phyloP scores from a whole-genome alignment of 2,888 invertebrate species.

The Thera obeliscata region DNA sequence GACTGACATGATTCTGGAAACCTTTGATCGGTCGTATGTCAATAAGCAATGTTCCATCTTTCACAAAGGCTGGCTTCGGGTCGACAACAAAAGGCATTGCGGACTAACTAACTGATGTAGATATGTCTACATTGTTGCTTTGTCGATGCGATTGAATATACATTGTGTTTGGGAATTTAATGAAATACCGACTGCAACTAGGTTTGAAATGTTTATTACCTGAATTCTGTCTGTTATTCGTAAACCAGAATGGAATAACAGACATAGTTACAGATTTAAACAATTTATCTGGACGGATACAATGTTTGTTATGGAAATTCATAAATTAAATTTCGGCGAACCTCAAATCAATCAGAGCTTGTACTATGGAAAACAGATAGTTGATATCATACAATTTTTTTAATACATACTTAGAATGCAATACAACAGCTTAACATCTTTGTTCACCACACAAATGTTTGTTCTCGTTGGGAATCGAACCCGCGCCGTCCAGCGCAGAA shows the following conservation, averaged over 20 bases:
- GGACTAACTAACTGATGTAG: conserved; percentile 8
- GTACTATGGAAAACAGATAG: too few species aligned
- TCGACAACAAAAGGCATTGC: conserved; percentile 19
- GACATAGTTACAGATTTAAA: not conserved
- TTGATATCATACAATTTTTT: too few species aligned
- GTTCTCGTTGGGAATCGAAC: too few species aligned
- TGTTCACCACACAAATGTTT: too few species aligned
- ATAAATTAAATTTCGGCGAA: not conserved
- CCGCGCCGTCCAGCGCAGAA: too few species aligned
- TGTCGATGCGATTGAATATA: conserved; percentile 7
- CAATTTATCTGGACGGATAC: conserved; percentile 1
- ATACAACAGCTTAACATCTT: too few species aligned
- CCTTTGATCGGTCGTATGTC: conserved; percentile 19
- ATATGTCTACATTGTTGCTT: conserved; percentile 20
- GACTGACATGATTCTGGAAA: not conserved
- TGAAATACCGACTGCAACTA: conserved; percentile 10
- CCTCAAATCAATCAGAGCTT: not conserved
- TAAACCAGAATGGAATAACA: not conserved
- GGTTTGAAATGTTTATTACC: conserved; percentile 12
- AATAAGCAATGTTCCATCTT: conserved; percentile 9
- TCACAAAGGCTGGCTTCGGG: conserved; percentile 10
- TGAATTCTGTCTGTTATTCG: conserved; percentile 2
- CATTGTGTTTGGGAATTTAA: conserved; percentile 7
- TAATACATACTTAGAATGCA: too few species aligned
- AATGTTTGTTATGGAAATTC: not conserved